Percentiles rank a stretch among this genome's conserved stretches.
phyloP scores from a whole-genome alignment of 2,113 vertebrate genomes.

The Corythornis cristatus region DNA sequence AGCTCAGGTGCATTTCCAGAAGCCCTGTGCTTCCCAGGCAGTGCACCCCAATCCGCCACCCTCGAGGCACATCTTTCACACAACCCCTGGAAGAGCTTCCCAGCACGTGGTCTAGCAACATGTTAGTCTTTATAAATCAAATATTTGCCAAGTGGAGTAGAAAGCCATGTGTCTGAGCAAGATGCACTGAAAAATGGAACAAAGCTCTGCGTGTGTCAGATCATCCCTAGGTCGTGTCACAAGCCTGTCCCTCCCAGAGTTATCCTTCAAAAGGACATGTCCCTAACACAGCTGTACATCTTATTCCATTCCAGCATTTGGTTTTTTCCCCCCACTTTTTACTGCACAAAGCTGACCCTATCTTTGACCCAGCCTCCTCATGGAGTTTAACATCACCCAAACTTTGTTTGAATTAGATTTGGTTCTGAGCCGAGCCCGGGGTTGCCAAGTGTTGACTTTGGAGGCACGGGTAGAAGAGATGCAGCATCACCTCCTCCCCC shows the following conservation, averaged over 20 bases:
- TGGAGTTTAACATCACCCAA: neutral
- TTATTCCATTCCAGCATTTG: neutral
- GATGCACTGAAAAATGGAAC: slow-evolving; percentile 11
- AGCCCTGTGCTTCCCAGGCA: neutral
- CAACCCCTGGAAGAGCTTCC: slow-evolving; percentile 26
- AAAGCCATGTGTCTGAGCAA: slow-evolving; percentile 43
- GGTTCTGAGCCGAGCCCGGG: neutral
- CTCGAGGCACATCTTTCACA: slow-evolving; percentile 49
- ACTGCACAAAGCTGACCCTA: neutral
- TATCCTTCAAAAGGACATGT: neutral
- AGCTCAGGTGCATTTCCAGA: slow-evolving; percentile 25
- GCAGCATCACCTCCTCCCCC: neutral
- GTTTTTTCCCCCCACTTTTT: neutral
- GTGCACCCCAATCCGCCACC: neutral
- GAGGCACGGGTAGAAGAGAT: neutral
- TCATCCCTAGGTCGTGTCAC: neutral
- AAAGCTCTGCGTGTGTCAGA: neutral
- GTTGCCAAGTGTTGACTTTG: neutral
- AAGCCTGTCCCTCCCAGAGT: neutral
- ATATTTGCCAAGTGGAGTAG: slow-evolving; percentile 55
- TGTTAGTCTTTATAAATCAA: slow-evolving; percentile 56
- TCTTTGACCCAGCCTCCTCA: neutral
- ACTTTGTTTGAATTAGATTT: neutral
- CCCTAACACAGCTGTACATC: neutral
- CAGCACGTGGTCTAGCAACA: slow-evolving; percentile 31